A percentile compares a stretch with the other conserved stretches of the same genome.
Conservation (phyloP, 2,113 vertebrate species). For the Hemichromis elongatus region DNA sequence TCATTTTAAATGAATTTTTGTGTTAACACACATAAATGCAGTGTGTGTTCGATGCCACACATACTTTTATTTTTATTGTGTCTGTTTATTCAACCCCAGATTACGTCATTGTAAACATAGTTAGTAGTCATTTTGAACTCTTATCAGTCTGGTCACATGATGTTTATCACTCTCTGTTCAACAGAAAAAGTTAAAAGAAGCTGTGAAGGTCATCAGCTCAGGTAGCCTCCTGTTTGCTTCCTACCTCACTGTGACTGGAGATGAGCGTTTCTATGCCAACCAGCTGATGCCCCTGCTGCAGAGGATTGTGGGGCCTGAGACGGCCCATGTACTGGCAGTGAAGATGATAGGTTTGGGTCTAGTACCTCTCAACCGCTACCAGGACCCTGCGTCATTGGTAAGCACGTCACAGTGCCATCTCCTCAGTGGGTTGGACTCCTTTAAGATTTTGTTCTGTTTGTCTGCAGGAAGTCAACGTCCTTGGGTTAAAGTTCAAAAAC, state of each 20-base stretch:
- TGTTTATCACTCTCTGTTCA: neutral
- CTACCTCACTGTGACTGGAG: constrained; percentile 78
- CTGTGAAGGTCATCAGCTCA: constrained; percentile 66
- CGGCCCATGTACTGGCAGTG: constrained; percentile 77
- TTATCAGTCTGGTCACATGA: neutral
- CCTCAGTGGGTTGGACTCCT: neutral
- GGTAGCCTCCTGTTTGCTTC: constrained; percentile 79
- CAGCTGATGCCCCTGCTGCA: constrained; percentile 83
- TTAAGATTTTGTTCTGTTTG: neutral
- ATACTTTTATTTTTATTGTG: neutral
- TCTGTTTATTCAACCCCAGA: neutral
- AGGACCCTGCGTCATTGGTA: constrained; percentile 80
- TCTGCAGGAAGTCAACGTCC: constrained; percentile 79
- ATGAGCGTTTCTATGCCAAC: constrained; percentile 83
- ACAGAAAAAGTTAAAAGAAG: constrained; percentile 72
- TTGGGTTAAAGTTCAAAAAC: constrained; percentile 86
- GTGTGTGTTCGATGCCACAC: neutral
- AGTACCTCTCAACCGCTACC: constrained; percentile 70
- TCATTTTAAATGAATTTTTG: neutral
- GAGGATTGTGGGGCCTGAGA: constrained; percentile 78
- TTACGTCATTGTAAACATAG: neutral
- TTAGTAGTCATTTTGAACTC: neutral
- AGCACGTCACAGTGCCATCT: neutral
- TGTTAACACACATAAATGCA: neutral
- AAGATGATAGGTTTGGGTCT: constrained; percentile 74